phyloP scores from a whole-genome alignment of 2,888 invertebrate genomes.

The Polydrusus tereticollis region DNA sequence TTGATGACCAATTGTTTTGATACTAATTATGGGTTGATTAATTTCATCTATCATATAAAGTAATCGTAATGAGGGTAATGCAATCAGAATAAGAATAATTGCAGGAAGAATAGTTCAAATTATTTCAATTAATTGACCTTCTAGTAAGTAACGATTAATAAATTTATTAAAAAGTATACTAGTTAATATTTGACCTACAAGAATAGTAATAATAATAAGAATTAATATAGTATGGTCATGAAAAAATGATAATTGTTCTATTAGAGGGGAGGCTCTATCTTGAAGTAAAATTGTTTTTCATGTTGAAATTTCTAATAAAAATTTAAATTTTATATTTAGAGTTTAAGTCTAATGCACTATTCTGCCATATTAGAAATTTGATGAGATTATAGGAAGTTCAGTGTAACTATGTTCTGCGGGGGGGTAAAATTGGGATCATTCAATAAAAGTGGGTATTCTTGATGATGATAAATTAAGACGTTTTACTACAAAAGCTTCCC shows the following conservation, averaged over 20 bases:
- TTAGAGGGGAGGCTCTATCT: constrained; percentile 74
- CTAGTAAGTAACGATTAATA: constrained; percentile 71
- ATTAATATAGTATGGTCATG: constrained; percentile 75
- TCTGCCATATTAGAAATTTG: constrained; percentile 75
- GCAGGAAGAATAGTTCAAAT: constrained; percentile 76
- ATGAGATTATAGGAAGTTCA: constrained; percentile 71
- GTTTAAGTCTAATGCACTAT: constrained; percentile 76
- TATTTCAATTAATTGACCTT: constrained; percentile 75
- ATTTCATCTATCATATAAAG: constrained; percentile 75
- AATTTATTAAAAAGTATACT: constrained; percentile 72
- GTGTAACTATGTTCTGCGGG: constrained; percentile 73
- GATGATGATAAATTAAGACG: constrained; percentile 64
- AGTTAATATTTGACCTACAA: constrained; percentile 72
- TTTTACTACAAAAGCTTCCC: background rate
- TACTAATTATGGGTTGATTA: constrained; percentile 71
- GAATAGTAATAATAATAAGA: constrained; percentile 73
- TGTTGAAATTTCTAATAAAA: constrained; percentile 75
- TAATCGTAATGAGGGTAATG: constrained; percentile 71
- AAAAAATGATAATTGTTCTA: constrained; percentile 77
- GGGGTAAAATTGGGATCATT: constrained; percentile 73
- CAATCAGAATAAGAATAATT: constrained; percentile 72
- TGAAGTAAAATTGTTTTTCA: constrained; percentile 73
- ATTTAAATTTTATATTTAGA: constrained; percentile 74
- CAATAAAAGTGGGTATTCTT: constrained; percentile 78
- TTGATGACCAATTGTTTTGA: constrained; percentile 77